Percentiles rank a stretch among this genome's conserved stretches.
phyloP scores from a whole-genome alignment of 2,888 invertebrate genomes.

The Allygus modestus region DNA sequence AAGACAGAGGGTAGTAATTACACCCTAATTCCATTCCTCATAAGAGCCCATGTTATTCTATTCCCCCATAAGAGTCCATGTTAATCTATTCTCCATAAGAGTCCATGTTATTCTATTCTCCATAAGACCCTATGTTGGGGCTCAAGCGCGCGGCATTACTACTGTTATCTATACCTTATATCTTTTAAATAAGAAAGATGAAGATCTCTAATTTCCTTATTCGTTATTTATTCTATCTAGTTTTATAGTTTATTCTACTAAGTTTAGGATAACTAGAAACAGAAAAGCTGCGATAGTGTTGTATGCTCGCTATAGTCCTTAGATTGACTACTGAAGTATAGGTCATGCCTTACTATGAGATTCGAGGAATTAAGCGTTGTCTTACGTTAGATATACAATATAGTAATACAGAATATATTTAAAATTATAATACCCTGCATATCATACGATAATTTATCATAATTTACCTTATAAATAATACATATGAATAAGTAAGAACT shows the following conservation, averaged over 20 bases:
- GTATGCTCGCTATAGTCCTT: slow-evolving; percentile 40
- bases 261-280: slow-evolving; percentile 57
- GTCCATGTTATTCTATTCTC: no score
- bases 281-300: slow-evolving; percentile 33
- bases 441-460: slow-evolving; percentile 13
- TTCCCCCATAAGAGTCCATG: no score
- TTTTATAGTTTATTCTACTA: slow-evolving; percentile 52
- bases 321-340: slow-evolving; percentile 7
- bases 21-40: no score
- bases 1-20: no score
- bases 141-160: no score
- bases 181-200: slow-evolving; percentile 24
- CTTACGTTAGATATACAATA: not conserved
- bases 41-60: no score
- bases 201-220: slow-evolving; percentile 29
- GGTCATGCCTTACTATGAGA: slow-evolving; percentile 19
- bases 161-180: slow-evolving; percentile 54
- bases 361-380: slow-evolving; percentile 13
- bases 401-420: slow-evolving; percentile 2
- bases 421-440: slow-evolving; percentile 4
- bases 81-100: no score
- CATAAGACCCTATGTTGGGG: no score
- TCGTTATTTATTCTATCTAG: slow-evolving; percentile 44
- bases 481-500: not conserved
- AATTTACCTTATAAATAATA: not conserved